Base-by-base conservation (phyloP, 2,797 vertebrate species). In the Aphelocoma californica region DNA sequence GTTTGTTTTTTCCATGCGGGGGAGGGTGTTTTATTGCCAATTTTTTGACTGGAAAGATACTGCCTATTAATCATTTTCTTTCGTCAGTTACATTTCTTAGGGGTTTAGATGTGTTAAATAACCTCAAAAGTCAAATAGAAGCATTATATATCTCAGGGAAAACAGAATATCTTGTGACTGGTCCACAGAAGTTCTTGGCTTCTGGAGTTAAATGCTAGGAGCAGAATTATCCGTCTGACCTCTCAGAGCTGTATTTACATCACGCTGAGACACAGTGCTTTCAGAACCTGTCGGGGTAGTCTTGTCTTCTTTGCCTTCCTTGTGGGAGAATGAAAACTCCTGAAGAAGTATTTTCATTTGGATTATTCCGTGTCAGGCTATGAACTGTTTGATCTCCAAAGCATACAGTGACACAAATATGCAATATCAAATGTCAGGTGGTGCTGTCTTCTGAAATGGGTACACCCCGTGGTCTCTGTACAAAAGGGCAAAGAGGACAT, bases 391-490 rank as follows among this genome's bases (percentile, higher is more conserved):
- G 34, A 66, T 77, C 51, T 71, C 81, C 54, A 70, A 14, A 42
- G 34, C 31, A 14, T 56, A 19, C 24, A 0, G 1, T 65, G 62
- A 45, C 31, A 69, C 25, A 70, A 51, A 69, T 60, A 48, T 0
- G 18, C 38, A 60, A 0, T 70, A 45, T 34, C 51, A 70, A 56
- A 14, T 40, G 44, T 64, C 1, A 6, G 11, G 36, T 60, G 72
- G 21, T 40, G 50, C 48, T 73, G 32, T 40, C 45, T 77, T 40
- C 40, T 78, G 48, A 53, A 53, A 8, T 4, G 29, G 40, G 42
- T 53, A 2, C 20, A 18, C 28, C 23, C 34, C 2, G 3, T 0
- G 3, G 18, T 73, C 45, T 66, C 51, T 2, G 2, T 53, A 51
- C 78, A 18, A 20, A 60, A 89, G 34, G 67, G 66, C 51, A 71